These are phyloP conservation scores for Paramuricea clavata DNA, from an alignment of 92 coral and sea anemone species.

Conservation along the genomic window DNA sequence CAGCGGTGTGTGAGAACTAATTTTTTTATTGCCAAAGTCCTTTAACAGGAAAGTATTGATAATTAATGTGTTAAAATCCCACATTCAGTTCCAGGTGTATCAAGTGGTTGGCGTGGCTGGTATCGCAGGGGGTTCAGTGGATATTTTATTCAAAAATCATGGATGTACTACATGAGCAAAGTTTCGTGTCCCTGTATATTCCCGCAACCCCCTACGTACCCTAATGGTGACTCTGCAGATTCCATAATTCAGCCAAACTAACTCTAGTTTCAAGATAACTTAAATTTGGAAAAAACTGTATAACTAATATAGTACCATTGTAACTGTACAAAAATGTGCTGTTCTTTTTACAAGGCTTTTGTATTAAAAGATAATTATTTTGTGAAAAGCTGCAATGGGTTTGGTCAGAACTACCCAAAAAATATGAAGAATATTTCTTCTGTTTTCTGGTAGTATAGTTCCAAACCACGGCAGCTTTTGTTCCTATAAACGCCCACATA, in stretches of 20 bases:
- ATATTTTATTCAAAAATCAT: slow-evolving; percentile 22
- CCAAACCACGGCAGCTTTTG: too few relatives aligned
- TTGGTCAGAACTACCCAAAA: too few relatives aligned
- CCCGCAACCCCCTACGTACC: slow-evolving; percentile 17
- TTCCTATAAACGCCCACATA: too few relatives aligned
- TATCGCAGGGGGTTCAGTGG: slow-evolving; percentile 47
- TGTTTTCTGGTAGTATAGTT: too few relatives aligned
- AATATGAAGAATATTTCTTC: too few relatives aligned
- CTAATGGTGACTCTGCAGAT: neutral
- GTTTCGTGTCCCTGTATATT: slow-evolving; percentile 34
- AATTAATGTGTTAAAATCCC: neutral
- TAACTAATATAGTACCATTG: too few relatives aligned
- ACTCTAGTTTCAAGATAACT: neutral
- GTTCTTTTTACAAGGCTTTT: neutral
- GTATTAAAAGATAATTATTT: neutral
- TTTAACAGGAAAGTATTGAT: neutral
- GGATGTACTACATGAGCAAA: slow-evolving; percentile 43
- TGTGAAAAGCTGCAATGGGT: neutral
- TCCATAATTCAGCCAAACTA: neutral
- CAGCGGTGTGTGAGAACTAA: too few relatives aligned
- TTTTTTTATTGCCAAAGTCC: too few relatives aligned
- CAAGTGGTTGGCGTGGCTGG: slow-evolving; percentile 57
- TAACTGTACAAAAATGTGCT: too few relatives aligned
- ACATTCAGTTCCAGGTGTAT: slow-evolving; percentile 27
- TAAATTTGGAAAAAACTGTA: neutral